Conservation (phyloP, 2,797 vertebrate species). For the Streptopelia turtur region DNA sequence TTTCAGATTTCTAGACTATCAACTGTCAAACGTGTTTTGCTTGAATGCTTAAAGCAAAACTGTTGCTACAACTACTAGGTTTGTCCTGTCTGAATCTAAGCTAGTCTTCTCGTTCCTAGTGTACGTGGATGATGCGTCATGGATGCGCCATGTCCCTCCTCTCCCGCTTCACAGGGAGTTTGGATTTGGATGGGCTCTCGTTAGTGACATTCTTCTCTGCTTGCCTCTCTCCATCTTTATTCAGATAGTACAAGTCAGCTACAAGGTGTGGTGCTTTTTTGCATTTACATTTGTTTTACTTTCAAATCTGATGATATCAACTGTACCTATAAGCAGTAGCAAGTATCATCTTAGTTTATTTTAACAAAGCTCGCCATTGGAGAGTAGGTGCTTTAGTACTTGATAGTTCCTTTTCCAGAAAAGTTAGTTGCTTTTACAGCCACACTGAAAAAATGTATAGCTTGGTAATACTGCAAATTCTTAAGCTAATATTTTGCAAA, state of each 20-base stretch:
- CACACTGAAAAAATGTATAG: neutral
- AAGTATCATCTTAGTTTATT: neutral
- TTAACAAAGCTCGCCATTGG: neutral
- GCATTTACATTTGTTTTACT: neutral
- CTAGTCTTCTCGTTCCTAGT: conserved; percentile 70
- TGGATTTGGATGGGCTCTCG: conserved; percentile 88
- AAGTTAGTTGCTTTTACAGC: neutral
- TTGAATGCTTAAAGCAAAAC: neutral
- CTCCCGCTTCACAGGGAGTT: conserved; percentile 84
- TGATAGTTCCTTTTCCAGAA: neutral
- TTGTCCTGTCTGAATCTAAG: neutral
- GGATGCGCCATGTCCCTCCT: conserved; percentile 89
- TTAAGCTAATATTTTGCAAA: neutral
- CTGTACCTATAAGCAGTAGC: neutral
- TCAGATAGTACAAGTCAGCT: conserved; percentile 92
- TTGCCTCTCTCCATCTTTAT: conserved; percentile 92
- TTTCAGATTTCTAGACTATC: neutral
- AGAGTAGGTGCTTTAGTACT: neutral
- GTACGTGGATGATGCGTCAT: conserved; percentile 84
- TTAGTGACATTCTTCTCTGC: conserved; percentile 90
- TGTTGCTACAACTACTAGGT: fast-evolving
- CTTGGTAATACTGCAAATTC: neutral
- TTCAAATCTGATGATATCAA: neutral
- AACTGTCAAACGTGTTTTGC: neutral
- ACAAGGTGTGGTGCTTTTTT: conserved; percentile 82